Percentiles rank a stretch among this genome's conserved stretches.
These are phyloP conservation scores for Chrysemys picta DNA, from an alignment of 2,113 vertebrate genomes.

Conservation along the genomic window DNA sequence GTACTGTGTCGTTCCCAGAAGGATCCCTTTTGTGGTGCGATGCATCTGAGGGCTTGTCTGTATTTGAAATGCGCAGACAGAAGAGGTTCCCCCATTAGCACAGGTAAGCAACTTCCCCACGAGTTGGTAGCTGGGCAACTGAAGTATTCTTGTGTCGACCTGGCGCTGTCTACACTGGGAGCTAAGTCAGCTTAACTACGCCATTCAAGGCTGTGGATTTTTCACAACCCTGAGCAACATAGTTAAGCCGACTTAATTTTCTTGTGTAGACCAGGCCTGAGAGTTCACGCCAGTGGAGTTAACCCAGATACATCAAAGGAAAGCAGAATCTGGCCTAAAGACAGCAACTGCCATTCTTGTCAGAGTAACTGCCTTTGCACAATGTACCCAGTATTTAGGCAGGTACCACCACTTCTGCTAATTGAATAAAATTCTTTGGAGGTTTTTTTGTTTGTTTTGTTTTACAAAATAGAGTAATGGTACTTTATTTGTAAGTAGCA, in stretches of 20 bases:
- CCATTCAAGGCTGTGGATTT: background rate
- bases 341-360: background rate
- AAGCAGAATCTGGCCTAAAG: background rate
- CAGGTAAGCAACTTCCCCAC: background rate
- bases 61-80: background rate
- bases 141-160: background rate
- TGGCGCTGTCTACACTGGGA: background rate
- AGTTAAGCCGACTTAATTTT: background rate
- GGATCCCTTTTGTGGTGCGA: background rate
- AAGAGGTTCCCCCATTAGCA: background rate
- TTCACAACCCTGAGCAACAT: background rate
- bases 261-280: background rate
- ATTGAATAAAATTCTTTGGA: background rate
- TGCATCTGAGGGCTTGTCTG: background rate
- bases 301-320: background rate
- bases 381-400: background rate
- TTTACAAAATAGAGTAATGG: conserved; percentile 3
- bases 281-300: background rate
- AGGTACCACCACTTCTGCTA: background rate
- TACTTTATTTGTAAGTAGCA: conserved; percentile 5
- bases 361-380: background rate
- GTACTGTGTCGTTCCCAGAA: background rate
- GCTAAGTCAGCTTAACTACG: background rate
- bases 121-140: background rate
- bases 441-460: background rate